Evolutionary conservation across 2,888 invertebrate species (phyloP).

Genomic region (Cephalotes varians): DNA sequence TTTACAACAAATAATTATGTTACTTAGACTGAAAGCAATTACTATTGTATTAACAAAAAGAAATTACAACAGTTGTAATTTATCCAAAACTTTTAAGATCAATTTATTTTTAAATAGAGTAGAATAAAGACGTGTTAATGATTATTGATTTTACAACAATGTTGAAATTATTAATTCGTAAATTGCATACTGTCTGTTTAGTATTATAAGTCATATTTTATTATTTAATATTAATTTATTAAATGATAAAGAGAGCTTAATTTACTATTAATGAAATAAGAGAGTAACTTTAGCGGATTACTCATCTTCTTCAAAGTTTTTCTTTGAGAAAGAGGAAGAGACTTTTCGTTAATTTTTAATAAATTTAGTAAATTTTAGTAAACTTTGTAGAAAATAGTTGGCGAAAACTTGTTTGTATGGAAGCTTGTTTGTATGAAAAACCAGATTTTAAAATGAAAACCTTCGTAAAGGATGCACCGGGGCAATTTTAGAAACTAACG

Average conservation of each 20-base stretch:
- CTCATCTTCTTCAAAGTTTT: neutral
- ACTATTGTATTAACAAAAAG: neutral
- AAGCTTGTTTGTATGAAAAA: conserved; percentile 31
- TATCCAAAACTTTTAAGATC: neutral
- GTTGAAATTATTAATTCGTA: neutral
- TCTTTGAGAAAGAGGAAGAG: neutral
- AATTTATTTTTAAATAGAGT: neutral
- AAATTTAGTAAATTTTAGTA: conserved; percentile 18
- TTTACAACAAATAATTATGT: neutral
- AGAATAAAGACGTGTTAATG: conserved; percentile 7
- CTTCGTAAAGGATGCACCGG: neutral
- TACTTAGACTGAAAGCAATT: neutral
- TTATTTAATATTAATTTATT: conserved; percentile 13
- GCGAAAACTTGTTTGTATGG: conserved; percentile 25
- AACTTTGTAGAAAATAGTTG: conserved; percentile 7
- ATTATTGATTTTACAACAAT: neutral
- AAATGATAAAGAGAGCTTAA: neutral
- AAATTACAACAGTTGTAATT: neutral
- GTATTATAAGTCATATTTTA: neutral
- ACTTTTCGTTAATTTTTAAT: conserved; percentile 26
- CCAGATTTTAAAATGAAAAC: conserved; percentile 9
- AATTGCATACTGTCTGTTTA: neutral
- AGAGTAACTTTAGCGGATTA: neutral
- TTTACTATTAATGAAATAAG: neutral
- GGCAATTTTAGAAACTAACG: conserved; percentile 21